A percentile compares a stretch with the other conserved stretches of the same genome.
Conservation (phyloP, 2,797 vertebrate genomes). For the Florisuga fusca region DNA sequence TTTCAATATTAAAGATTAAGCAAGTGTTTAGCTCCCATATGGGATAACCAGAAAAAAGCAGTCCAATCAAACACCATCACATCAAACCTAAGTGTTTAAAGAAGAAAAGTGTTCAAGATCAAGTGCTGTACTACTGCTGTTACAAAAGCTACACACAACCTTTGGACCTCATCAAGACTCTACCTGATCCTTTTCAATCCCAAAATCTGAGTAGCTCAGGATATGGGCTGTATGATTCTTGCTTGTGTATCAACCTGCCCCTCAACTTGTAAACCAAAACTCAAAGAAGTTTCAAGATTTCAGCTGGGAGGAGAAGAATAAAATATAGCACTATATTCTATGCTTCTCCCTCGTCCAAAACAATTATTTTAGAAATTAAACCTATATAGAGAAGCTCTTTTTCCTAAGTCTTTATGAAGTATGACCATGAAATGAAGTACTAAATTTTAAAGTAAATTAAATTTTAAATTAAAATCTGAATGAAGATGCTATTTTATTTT, state of each 20-base stretch:
- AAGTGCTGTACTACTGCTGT: background rate
- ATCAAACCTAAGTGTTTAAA: background rate
- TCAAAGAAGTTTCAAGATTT: background rate
- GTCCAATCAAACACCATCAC: background rate
- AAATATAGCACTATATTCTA: background rate
- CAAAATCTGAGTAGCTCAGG: background rate
- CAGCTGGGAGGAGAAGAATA: background rate
- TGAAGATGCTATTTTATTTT: background rate
- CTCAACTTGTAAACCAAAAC: background rate
- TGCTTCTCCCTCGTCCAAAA: background rate
- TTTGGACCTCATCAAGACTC: background rate
- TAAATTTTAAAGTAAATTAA: conserved; percentile 35
- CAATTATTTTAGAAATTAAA: background rate
- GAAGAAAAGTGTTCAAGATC: background rate
- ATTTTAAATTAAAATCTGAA: conserved; percentile 46
- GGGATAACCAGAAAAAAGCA: background rate
- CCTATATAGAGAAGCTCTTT: background rate
- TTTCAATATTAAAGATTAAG: background rate
- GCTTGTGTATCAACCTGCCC: background rate
- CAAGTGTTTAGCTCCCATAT: background rate
- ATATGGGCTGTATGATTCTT: background rate
- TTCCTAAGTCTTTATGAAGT: background rate
- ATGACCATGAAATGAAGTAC: background rate
- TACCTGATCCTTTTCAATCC: background rate
- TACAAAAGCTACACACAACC: background rate